Conservation (phyloP, 2,113 vertebrate genomes). For the Rhagologus leucostigma region DNA sequence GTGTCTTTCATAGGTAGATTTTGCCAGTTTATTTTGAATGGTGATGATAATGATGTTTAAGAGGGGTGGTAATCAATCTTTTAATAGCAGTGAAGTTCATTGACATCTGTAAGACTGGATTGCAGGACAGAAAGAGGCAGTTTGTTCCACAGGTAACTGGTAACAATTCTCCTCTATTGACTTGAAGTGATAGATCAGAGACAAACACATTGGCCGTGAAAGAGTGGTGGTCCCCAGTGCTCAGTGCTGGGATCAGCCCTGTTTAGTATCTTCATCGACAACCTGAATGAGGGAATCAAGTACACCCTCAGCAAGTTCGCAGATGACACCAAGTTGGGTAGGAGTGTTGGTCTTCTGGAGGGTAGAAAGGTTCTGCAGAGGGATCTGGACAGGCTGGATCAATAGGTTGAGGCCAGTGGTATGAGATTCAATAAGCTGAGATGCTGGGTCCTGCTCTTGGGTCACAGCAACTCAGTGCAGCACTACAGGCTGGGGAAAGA, state of each 20-base stretch:
- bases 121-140: neutral
- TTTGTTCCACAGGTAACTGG: neutral
- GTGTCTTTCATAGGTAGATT: neutral
- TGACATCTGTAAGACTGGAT: neutral
- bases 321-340: neutral
- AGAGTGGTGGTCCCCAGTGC: neutral
- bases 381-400: neutral
- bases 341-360: neutral
- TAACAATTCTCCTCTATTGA: neutral
- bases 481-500: neutral
- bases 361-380: neutral
- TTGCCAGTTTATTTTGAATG: constrained; percentile 21
- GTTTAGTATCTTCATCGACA: neutral
- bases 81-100: neutral
- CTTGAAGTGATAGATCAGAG: neutral
- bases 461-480: neutral
- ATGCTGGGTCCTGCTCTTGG: neutral
- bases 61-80: neutral
- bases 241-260: neutral
- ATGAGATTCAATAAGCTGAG: neutral
- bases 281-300: neutral
- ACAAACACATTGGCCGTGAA: neutral
- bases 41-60: neutral
- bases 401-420: neutral
- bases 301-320: neutral